Conservation (phyloP, 2,888 invertebrate genomes). For the Perizoma affinitatum region DNA sequence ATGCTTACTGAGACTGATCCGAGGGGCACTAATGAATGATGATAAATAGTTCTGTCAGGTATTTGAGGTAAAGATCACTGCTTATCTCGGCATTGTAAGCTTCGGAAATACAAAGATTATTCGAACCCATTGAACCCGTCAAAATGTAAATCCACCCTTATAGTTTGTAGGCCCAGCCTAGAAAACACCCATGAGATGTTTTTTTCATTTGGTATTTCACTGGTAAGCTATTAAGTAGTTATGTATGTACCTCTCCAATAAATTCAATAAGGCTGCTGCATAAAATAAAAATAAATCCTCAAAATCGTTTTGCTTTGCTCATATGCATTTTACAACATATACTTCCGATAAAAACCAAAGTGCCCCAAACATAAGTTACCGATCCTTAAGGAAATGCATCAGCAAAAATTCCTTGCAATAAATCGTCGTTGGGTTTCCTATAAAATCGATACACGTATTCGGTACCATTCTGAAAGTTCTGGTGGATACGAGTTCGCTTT, state of each 20-base stretch:
- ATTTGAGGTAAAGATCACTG: constrained; percentile 24
- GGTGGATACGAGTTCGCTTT: constrained; percentile 37
- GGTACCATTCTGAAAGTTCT: constrained; percentile 42
- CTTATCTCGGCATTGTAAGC: constrained; percentile 1
- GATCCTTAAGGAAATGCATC: constrained; percentile 49
- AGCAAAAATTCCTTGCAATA: constrained; percentile 55
- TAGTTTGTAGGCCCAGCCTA: no score
- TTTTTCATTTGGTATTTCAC: no score
- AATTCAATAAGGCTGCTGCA: constrained; percentile 14
- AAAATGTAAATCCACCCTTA: no score
- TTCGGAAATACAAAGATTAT: no score
- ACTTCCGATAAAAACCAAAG: constrained; percentile 31
- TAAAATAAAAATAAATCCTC: constrained; percentile 25
- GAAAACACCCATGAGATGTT: no score
- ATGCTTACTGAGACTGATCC: constrained; percentile 47
- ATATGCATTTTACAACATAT: constrained; percentile 26
- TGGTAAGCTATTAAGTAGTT: no score
- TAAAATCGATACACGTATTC: constrained; percentile 55
- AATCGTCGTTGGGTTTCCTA: constrained; percentile 48
- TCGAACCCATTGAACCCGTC: no score
- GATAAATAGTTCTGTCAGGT: constrained; percentile 68
- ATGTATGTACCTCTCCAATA: neutral
- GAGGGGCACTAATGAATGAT: constrained; percentile 70
- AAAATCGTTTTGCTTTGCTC: constrained; percentile 18
- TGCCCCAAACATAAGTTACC: constrained; percentile 36